A percentile compares a stretch with the other conserved stretches of the same genome.
phyloP scores from a whole-genome alignment of 2,797 vertebrate genomes.

The Acanthiza pusilla region DNA sequence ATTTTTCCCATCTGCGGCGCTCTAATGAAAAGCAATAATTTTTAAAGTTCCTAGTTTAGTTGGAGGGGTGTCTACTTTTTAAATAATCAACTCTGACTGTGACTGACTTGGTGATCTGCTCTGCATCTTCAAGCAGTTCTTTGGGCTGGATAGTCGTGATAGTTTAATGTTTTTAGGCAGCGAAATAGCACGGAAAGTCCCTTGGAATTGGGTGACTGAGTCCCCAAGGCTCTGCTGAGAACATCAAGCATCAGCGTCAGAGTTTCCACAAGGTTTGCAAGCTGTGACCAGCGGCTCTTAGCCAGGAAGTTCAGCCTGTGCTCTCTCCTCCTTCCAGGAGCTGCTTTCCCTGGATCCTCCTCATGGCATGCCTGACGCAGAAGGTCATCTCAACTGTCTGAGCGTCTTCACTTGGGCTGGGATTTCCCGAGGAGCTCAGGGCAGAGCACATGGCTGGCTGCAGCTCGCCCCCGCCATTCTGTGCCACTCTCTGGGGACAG shows the following conservation, averaged over 20 bases:
- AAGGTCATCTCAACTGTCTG: background rate
- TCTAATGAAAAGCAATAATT: conserved; percentile 45
- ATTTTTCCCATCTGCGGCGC: conserved; percentile 44
- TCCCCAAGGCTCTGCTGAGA: background rate
- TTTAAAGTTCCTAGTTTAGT: background rate
- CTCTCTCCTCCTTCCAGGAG: background rate
- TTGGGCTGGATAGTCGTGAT: background rate
- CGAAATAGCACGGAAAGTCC: background rate
- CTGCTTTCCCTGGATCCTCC: background rate
- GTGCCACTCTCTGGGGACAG: background rate
- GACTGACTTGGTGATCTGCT: background rate
- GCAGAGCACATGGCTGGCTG: fast-evolving
- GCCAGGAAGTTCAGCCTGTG: background rate
- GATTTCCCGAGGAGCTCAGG: background rate
- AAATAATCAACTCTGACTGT: background rate
- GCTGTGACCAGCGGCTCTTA: background rate
- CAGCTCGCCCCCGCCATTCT: background rate
- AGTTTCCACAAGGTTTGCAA: conserved; percentile 17
- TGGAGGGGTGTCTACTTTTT: background rate
- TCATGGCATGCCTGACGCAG: background rate
- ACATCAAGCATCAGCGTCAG: background rate
- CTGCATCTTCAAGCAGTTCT: background rate
- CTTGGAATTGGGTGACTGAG: background rate
- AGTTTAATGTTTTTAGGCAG: background rate
- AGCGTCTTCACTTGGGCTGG: background rate